Base-by-base conservation (phyloP, 2,888 invertebrate species). In the Notodonta dromedarius region DNA sequence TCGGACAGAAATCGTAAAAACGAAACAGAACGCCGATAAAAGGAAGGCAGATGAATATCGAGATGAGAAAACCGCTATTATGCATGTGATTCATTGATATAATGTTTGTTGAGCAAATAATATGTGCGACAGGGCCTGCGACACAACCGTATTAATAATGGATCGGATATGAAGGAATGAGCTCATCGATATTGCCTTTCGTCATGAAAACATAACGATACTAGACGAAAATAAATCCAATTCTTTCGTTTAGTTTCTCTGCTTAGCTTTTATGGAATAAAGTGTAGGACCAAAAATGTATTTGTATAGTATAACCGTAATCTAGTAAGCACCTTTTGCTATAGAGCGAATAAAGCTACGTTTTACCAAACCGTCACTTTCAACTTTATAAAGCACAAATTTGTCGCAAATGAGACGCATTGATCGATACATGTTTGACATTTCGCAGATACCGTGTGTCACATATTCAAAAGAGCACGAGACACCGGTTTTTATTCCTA, bases 31-130 rank as follows among this genome's bases (percentile, higher is more conserved):
- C 81, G 82, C 79, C 82, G 83, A 85, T 87, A 88, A 89, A 90
- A 89, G 84, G 83, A 85, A 78, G 82, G 82, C 82, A 86, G 89
- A 90, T 89, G 89, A 90, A 91, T 90, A 88, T 89, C 85, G 85
- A 82, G 86, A 91, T 88, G 89, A 86, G 86, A 85, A 85, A 88
- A 86, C 86, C 86, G 84, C 86, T 82, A 84, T 87, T 89, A 86
- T 86, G 78, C 77, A 75, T 66, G 76, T 74, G 80, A 84, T 82
- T 77, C 71, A 87, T 85, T 62, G 78, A 12, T 59, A 44, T 35
- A 16, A 55, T 62, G 70, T 63, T 71, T 60, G 59, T 65, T 66
- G 66, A 74, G 69, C 75, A 64, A 56, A 56, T 44, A 56, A 56
- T 56, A 13, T 44, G 12, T n/a, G 24, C 13, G 4, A 24, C 39